Evolutionary conservation across 2,113 vertebrate genomes (phyloP).

Genomic region (Melanerpes formicivorus): DNA sequence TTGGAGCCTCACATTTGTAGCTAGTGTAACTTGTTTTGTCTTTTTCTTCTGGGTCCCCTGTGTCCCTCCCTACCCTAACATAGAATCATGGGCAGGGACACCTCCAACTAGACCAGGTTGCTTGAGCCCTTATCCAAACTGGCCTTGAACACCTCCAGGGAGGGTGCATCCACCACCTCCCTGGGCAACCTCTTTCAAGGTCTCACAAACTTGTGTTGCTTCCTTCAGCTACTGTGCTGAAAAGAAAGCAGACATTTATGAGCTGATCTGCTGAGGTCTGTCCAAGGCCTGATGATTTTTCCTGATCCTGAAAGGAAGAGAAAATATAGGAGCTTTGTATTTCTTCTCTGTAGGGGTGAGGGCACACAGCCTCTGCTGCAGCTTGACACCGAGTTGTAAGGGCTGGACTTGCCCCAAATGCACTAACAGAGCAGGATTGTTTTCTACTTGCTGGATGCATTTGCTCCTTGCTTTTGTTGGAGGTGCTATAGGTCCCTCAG

Average conservation of each 20-base stretch:
- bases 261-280: not conserved
- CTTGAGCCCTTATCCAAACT: no score
- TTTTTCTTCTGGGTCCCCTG: no score
- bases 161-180: no score
- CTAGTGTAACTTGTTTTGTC: not conserved
- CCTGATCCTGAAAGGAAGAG: not conserved
- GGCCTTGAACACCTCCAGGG: no score
- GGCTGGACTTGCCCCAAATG: not conserved
- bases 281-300: not conserved
- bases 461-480: not conserved
- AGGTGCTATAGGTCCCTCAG: not conserved
- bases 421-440: not conserved
- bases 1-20: not conserved
- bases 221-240: not conserved
- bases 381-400: not conserved
- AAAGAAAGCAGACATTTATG: not conserved
- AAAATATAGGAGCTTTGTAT: not conserved
- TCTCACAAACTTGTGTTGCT: not conserved
- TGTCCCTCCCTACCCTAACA: no score
- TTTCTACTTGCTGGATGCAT: not conserved
- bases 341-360: not conserved
- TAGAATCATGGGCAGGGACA: no score
- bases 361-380: not conserved
- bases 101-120: no score
- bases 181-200: no score